These are phyloP conservation scores for Caenorhabditis briggsae DNA, from an alignment of 1,140 invertebrate species.

Conservation along the genomic window DNA sequence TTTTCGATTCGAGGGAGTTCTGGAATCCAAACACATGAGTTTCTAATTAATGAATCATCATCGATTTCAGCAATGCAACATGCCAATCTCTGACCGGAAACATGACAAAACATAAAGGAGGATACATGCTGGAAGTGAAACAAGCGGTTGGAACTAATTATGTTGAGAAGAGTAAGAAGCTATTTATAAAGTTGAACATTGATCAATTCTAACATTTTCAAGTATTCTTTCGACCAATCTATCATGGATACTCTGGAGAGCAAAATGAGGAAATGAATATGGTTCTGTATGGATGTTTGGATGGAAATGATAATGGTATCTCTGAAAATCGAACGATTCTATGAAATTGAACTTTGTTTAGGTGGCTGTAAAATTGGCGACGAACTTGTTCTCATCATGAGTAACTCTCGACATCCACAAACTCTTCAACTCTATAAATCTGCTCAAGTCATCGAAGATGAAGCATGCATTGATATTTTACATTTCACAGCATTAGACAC, in stretches of 20 bases:
- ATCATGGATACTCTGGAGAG: constrained; percentile 62
- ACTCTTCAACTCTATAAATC: constrained; percentile 62
- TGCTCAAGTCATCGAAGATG: constrained; percentile 61
- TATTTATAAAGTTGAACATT: constrained; percentile 3
- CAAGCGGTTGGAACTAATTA: constrained; percentile 25
- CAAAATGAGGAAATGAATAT: constrained; percentile 66
- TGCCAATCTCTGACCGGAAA: constrained; percentile 46
- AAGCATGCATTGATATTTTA: constrained; percentile 61
- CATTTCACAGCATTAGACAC: constrained; percentile 59
- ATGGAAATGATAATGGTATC: constrained; percentile 52
- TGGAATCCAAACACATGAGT: background rate
- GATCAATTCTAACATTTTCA: background rate
- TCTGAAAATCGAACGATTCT: background rate
- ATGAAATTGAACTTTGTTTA: background rate
- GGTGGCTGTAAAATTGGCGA: constrained; percentile 59
- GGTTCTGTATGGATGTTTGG: constrained; percentile 59
- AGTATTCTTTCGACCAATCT: constrained; percentile 60
- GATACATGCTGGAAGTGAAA: constrained; percentile 57
- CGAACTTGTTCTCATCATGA: constrained; percentile 57
- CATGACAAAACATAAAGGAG: constrained; percentile 47
- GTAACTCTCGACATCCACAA: constrained; percentile 64
- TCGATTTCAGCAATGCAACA: constrained; percentile 13
- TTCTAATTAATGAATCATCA: background rate
- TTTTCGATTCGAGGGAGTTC: background rate
- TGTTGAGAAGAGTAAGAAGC: background rate